Base-by-base conservation (phyloP, 2,888 invertebrate species). In the Coenonympha arcania region DNA sequence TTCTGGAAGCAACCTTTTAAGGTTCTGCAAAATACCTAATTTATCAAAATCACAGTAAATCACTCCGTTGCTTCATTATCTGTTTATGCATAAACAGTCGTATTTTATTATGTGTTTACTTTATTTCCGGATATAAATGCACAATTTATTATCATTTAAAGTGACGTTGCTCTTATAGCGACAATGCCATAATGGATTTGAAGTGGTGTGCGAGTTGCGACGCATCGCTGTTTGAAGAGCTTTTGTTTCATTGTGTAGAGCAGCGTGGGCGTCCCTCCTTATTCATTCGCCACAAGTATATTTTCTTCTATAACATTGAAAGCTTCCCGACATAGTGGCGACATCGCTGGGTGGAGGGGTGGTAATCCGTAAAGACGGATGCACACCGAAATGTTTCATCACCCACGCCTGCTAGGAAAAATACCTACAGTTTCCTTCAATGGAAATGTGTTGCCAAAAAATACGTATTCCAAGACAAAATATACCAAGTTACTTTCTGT, bases 231-330 rank as follows among this genome's bases (percentile, higher is more conserved):
- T 55, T 72, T 68, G 68, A 64, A 73, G 71, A 72, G 74, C 73
- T 74, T 77, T 76, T 74, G 72, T 76, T 69, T 77, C 66, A 72
- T 76, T 76, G 77, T 73, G 60, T 65, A 55, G 49, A 36, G 55
- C 50, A 52, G 78, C 73, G 83, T 83, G 76, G 83, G 84, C 71
- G 83, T 68, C 78, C 78, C 79, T 73, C 24, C 71, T 74, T 77
- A 79, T 81, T 79, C 77, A 81, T 73, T 75, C 71, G 69, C 70
- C 69, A 66, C 63, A 66, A 64, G 68, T 73, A 68, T 74, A 72
- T 76, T 77, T 78, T 77, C 73, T 70, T 76, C 73, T 77, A 51
- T 49, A 55, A 47, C 50, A 55, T 70, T 66, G 64, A 65, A 76
- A 74, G 69, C 71, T 72, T 63, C 57, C 64, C 62, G 74, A 73